Evolutionary conservation across 1,140 invertebrate species (phyloP).

Genomic region (Aphelinus atriplicis): DNA sequence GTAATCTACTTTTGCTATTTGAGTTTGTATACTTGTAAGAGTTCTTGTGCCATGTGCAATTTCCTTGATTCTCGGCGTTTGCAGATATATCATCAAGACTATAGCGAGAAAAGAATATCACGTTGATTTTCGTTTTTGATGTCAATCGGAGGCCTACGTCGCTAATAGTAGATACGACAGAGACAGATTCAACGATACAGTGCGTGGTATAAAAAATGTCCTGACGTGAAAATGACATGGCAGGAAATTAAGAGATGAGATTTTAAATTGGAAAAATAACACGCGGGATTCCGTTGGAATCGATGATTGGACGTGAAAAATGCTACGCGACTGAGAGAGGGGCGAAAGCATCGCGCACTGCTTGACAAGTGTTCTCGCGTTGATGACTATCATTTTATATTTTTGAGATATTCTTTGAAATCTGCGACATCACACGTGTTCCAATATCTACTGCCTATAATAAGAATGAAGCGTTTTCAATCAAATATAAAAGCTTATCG

Average conservation of each 20-base stretch:
- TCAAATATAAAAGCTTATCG: no score
- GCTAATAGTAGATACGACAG: slow-evolving; percentile 13
- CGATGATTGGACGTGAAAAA: slow-evolving; percentile 17
- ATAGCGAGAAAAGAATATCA: slow-evolving; percentile 13
- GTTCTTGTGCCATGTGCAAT: slow-evolving; percentile 12
- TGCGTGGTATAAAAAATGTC: slow-evolving; percentile 53
- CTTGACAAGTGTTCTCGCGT: not conserved
- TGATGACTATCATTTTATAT: slow-evolving; percentile 10
- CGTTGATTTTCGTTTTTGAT: slow-evolving; percentile 11
- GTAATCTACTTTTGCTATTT: no score
- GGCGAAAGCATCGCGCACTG: not conserved
- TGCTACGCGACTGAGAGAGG: not conserved
- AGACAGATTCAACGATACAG: slow-evolving; percentile 17
- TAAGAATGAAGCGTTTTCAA: no score
- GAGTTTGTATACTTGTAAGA: no score
- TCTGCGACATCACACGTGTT: no score
- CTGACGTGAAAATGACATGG: slow-evolving; percentile 61
- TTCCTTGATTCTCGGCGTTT: not conserved
- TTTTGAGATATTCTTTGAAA: slow-evolving; percentile 16
- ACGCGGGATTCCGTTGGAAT: not conserved
- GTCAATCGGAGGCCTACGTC: not conserved
- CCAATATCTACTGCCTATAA: no score
- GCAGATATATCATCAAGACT: not conserved
- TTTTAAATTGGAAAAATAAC: slow-evolving; percentile 59
- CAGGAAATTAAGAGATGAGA: slow-evolving; percentile 65